Evolutionary conservation across 2,888 invertebrate species (phyloP), one percentile per base, ranked within the genome.

Genomic region (Ochropleura leucogaster): DNA sequence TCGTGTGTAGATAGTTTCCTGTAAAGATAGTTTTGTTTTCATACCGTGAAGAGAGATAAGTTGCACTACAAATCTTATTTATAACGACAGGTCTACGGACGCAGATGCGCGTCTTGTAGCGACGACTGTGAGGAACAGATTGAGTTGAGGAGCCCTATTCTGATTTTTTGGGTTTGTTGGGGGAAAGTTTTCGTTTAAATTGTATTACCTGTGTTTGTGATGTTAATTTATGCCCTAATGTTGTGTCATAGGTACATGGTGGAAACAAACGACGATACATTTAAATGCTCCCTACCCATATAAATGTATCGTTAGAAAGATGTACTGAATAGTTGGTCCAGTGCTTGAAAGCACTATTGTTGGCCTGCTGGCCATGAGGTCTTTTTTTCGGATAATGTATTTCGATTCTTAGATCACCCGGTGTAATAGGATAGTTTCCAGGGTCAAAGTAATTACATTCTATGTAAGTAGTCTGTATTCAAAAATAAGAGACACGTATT

Each of bases 31-130:
- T 59, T 67, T 69, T 77, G 51, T 82, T 78, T 70, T 60, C 30
- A 66, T 79, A 40, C 20, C 44, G 20, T 40, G 55, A 47, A 75
- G 42, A 60, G 83, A 64, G 55, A 68, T 62, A 75, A 57, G 62
- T 68, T 69, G 65, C 18, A 59, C 75, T 64, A 75, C 84, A 84
- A 83, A 84, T 83, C 72, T 81, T 74, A 77, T 83, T 84, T 78
- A 75, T 72, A 83, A 69, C 70, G 81, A 83, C 83, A 75, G 72
- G 49, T 68, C 71, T 46, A 64, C 64, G 68, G 70, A 51, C 60
- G 40, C 84, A 83, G 73, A 72, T 70, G 82, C 60, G 46, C 12
- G 40, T 42, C 70, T 68, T 74, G 14, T 47, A 68, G 20, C 44
- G 57, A 57, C 44, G 51, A 42, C 49, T 44, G 49, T 40, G 40